A percentile compares a stretch with the other conserved stretches of the same genome.
Evolutionary conservation across 2,113 vertebrate species (phyloP).

Genomic region (Cygnus buccinator): DNA sequence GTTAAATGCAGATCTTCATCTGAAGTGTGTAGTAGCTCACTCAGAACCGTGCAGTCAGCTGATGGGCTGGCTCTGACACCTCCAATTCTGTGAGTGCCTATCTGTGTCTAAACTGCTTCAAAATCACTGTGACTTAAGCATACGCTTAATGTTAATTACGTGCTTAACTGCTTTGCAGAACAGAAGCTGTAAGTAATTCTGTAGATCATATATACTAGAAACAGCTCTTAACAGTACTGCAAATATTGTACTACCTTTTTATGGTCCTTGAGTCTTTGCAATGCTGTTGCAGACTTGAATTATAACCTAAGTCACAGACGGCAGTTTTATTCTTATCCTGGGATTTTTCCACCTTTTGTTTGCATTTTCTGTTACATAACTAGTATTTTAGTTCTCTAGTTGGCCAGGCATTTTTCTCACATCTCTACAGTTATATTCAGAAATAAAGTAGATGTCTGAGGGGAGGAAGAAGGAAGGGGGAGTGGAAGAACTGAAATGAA

Average conservation of each 20-base stretch:
- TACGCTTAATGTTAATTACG: not conserved
- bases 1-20: not conserved
- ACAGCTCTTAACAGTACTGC: not conserved
- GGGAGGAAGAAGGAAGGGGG: not conserved
- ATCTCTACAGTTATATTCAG: not conserved
- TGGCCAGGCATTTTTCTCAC: not conserved
- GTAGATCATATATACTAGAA: not conserved
- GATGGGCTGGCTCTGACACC: not conserved
- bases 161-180: not conserved
- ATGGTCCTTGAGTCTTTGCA: not conserved
- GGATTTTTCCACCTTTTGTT: slow-evolving; percentile 6
- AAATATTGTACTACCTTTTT: not conserved
- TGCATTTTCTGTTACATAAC: slow-evolving; percentile 34
- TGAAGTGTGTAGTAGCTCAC: not conserved
- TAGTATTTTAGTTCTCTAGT: not conserved
- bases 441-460: slow-evolving; percentile 7
- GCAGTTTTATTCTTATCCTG: not conserved
- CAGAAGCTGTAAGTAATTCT: not conserved
- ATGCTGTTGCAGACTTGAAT: not conserved
- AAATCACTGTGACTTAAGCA: not conserved
- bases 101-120: not conserved
- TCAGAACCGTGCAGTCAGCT: not conserved
- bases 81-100: not conserved
- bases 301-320: not conserved
- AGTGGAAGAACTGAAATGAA: slow-evolving; percentile 3